phyloP scores from a whole-genome alignment of 2,888 invertebrate genomes.

The Drosophila phalerata region DNA sequence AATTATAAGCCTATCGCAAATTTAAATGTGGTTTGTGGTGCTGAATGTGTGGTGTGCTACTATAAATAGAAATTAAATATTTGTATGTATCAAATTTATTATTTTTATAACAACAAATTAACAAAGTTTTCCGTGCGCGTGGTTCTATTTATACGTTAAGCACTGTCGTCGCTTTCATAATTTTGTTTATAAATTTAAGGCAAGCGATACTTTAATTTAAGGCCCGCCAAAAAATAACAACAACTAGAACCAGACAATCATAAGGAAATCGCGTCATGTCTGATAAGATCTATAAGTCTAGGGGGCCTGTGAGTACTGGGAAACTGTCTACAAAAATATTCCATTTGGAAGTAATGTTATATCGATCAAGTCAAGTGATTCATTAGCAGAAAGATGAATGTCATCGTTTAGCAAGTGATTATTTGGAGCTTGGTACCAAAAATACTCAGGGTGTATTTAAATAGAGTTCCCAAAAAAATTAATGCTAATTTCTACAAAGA shows the following conservation, averaged over 20 bases:
- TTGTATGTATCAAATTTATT: slow-evolving; percentile 53
- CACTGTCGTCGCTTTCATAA: slow-evolving; percentile 36
- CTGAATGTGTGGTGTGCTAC: slow-evolving; percentile 20
- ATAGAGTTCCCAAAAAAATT: slow-evolving; percentile 64
- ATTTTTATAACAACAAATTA: slow-evolving; percentile 23
- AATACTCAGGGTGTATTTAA: slow-evolving; percentile 47
- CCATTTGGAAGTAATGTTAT: slow-evolving; percentile 17
- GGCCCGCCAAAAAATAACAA: slow-evolving; percentile 8
- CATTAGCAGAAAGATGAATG: slow-evolving; percentile 57
- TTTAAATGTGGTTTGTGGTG: slow-evolving; percentile 17
- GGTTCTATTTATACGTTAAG: slow-evolving; percentile 55
- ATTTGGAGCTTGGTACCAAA: slow-evolving; percentile 64
- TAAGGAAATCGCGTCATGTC: slow-evolving; percentile 12
- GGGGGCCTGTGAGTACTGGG: slow-evolving; percentile 27
- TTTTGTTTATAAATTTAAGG: slow-evolving; percentile 38
- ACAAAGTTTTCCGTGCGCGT: slow-evolving; percentile 22
- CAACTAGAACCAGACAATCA: background rate
- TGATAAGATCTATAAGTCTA: slow-evolving; percentile 34
- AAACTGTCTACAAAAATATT: slow-evolving; percentile 34
- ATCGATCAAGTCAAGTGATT: slow-evolving; percentile 56
- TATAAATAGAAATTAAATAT: slow-evolving; percentile 53
- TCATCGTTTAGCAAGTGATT: slow-evolving; percentile 72
- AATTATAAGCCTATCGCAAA: slow-evolving; percentile 32
- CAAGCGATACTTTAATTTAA: slow-evolving; percentile 12
- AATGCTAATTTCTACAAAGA: slow-evolving; percentile 58